These are phyloP conservation scores for Lingula anatina DNA, from an alignment of 2,888 invertebrate genomes.

Conservation along the genomic window DNA sequence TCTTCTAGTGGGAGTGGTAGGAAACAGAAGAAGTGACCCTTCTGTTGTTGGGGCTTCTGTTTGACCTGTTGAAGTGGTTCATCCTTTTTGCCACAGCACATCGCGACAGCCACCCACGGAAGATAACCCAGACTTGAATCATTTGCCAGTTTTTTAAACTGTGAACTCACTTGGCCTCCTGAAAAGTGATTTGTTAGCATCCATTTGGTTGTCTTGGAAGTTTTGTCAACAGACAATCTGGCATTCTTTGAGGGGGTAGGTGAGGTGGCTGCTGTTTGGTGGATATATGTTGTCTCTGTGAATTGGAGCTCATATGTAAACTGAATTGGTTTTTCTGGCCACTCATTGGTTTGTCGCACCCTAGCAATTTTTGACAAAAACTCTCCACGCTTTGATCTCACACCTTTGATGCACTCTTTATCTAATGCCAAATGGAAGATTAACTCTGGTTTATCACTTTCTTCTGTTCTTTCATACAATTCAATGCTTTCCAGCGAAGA, in stretches of 20 bases:
- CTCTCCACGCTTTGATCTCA: not conserved
- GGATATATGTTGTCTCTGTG: too few species aligned
- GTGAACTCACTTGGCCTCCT: too few species aligned
- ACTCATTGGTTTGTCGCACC: not conserved
- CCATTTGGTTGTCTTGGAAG: too few species aligned
- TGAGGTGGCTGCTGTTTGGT: too few species aligned
- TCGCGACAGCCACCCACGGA: constrained; percentile 28
- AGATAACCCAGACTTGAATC: too few species aligned
- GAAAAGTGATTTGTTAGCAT: too few species aligned
- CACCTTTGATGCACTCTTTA: not conserved
- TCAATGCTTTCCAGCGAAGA: constrained; percentile 28
- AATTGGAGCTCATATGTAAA: too few species aligned
- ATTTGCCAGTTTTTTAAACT: too few species aligned
- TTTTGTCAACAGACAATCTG: too few species aligned
- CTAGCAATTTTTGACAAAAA: not conserved
- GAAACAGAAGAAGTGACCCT: constrained; percentile 42
- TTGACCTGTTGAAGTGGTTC: not conserved
- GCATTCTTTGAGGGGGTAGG: too few species aligned
- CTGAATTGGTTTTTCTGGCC: too few species aligned
- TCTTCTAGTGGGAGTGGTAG: constrained; percentile 37
- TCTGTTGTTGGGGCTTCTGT: constrained; percentile 1
- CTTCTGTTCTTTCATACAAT: constrained; percentile 9
- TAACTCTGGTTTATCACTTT: not conserved
- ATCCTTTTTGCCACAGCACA: too few species aligned
- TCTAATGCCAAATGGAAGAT: not conserved